Conservation (phyloP, 2,797 vertebrate species). For the Clarias laeviceps region DNA sequence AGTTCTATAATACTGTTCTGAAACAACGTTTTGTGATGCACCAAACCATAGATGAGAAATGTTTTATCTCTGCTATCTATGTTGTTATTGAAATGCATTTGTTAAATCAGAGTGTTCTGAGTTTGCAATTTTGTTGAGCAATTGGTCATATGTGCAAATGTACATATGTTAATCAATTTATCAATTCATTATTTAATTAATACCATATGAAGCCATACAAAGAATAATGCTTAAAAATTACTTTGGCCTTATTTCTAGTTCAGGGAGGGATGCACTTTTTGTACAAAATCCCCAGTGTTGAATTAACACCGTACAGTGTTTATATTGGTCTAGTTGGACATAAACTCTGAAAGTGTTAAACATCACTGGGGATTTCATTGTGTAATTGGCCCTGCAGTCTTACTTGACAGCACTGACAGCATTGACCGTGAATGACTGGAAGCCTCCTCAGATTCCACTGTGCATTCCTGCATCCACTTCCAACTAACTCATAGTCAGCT, state of each 20-base stretch:
- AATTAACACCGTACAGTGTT: too few relatives aligned
- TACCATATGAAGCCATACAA: not conserved
- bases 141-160: too few relatives aligned
- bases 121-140: not conserved
- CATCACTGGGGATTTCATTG: too few relatives aligned
- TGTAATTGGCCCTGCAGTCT: slow-evolving; percentile 60
- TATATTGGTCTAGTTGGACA: too few relatives aligned
- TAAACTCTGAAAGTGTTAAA: too few relatives aligned
- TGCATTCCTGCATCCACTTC: slow-evolving; percentile 57
- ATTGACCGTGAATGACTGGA: slow-evolving; percentile 69
- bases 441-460: slow-evolving; percentile 61
- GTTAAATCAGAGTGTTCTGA: not conserved
- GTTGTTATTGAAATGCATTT: not conserved
- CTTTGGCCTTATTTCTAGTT: not conserved
- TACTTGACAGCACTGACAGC: slow-evolving; percentile 23
- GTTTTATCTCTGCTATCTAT: too few relatives aligned
- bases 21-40: not conserved
- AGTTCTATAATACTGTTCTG: too few relatives aligned
- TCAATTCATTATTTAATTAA: too few relatives aligned
- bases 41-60: not conserved
- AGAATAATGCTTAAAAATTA: not conserved
- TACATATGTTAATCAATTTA: too few relatives aligned
- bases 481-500: slow-evolving; percentile 16
- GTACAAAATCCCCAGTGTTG: not conserved
- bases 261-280: slow-evolving; percentile 4